Percentiles rank a stretch among this genome's conserved stretches.
These are phyloP conservation scores for Rhopalosiphum padi DNA, from an alignment of 1,140 invertebrate genomes.

Conservation along the genomic window DNA sequence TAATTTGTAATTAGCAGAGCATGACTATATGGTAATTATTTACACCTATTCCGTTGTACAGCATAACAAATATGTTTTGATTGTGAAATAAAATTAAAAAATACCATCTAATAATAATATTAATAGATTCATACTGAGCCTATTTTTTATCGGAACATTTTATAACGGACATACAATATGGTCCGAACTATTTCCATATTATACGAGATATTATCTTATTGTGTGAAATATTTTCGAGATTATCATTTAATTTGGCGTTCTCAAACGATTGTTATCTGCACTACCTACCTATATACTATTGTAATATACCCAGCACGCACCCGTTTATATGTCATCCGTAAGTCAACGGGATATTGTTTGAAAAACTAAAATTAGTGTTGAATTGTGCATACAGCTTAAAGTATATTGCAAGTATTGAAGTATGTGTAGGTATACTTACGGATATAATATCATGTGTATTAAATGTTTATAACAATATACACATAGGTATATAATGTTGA, in stretches of 20 bases:
- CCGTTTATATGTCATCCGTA: background rate
- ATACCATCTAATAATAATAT: background rate
- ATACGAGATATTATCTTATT: too few relatives aligned
- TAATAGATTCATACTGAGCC: background rate
- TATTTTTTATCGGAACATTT: background rate
- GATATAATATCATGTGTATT: background rate
- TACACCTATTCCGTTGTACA: constrained; percentile 17
- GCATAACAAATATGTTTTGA: background rate
- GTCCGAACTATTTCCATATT: background rate
- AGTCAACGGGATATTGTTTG: background rate
- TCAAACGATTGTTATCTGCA: too few relatives aligned
- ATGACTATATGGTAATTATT: constrained; percentile 27
- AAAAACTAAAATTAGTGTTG: background rate
- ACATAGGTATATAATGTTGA: background rate
- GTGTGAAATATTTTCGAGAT: too few relatives aligned
- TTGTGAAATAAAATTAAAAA: background rate
- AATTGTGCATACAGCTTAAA: background rate
- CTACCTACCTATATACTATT: too few relatives aligned
- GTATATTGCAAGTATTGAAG: background rate
- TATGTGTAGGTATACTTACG: too few relatives aligned
- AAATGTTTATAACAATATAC: background rate
- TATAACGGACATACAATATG: background rate
- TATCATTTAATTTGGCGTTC: too few relatives aligned
- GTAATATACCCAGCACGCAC: background rate
- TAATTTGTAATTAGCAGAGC: constrained; percentile 40